Evolutionary conservation across 2,797 vertebrate genomes (phyloP).

Genomic region (Tragopan temminckii): DNA sequence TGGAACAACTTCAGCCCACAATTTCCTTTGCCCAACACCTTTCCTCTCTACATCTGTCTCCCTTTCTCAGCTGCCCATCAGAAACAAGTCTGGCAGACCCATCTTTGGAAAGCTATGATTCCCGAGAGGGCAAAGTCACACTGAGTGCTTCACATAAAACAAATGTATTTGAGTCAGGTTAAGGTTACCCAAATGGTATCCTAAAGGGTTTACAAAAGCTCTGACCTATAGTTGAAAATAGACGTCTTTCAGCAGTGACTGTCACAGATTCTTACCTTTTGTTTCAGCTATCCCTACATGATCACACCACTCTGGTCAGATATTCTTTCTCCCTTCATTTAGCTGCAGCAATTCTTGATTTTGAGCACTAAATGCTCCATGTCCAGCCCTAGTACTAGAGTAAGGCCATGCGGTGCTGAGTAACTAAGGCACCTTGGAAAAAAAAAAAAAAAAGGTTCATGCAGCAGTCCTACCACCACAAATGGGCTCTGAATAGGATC

Average conservation of each 20-base stretch:
- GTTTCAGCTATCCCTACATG: neutral
- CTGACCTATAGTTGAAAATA: neutral
- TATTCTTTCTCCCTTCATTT: neutral
- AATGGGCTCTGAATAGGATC: neutral
- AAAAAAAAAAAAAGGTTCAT: too few relatives aligned
- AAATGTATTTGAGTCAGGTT: too few relatives aligned
- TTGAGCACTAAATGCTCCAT: neutral
- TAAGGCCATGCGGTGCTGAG: neutral
- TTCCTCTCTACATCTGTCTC: neutral
- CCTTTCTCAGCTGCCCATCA: neutral
- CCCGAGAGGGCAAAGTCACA: too few relatives aligned
- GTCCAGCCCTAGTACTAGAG: fast-evolving
- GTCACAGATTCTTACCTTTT: neutral
- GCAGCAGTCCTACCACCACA: neutral
- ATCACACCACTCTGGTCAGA: neutral
- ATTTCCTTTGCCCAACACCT: neutral
- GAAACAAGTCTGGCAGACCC: neutral
- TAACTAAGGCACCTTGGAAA: neutral
- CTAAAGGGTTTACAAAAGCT: neutral
- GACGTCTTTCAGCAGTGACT: fast-evolving
- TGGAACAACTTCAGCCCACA: too few relatives aligned
- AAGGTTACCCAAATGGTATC: neutral
- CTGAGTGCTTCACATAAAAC: neutral
- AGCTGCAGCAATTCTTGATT: neutral
- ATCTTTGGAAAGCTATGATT: too few relatives aligned